A percentile compares a stretch with the other conserved stretches of the same genome.
Evolutionary conservation across 2,113 vertebrate species (phyloP).

Genomic region (Daphoenositta chrysoptera): DNA sequence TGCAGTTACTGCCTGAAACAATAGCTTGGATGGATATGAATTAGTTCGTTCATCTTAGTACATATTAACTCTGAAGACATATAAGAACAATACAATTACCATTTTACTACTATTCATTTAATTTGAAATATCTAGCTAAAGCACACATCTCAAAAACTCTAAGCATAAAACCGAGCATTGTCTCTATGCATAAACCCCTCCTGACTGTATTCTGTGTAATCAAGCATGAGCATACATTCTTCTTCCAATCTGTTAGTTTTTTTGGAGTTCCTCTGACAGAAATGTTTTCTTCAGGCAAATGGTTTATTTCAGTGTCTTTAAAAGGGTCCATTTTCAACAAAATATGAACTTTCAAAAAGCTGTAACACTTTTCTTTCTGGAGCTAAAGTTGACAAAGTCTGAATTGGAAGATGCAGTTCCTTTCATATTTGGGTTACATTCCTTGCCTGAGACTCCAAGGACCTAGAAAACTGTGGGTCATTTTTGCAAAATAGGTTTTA

Average conservation of each 20-base stretch:
- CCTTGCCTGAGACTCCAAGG: neutral
- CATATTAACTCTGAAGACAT: neutral
- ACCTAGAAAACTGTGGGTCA: neutral
- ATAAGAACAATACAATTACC: neutral
- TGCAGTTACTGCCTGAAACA: constrained; percentile 8
- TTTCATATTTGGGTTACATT: neutral
- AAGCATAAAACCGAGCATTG: neutral
- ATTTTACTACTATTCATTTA: neutral
- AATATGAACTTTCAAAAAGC: neutral
- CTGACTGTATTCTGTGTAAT: neutral
- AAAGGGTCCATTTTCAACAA: neutral
- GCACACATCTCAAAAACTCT: neutral
- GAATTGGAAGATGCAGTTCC: neutral
- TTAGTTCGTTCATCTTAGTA: neutral
- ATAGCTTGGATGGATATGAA: neutral
- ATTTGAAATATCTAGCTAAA: neutral
- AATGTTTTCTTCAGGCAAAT: neutral
- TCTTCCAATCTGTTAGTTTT: neutral
- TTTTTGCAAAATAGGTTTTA: neutral
- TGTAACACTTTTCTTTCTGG: neutral
- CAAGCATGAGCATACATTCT: neutral
- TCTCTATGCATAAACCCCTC: neutral
- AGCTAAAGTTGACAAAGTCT: neutral
- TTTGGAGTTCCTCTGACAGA: neutral
- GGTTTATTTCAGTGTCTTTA: neutral